Conservation (phyloP, 2,113 vertebrate species). For the Platycercus adscitus region DNA sequence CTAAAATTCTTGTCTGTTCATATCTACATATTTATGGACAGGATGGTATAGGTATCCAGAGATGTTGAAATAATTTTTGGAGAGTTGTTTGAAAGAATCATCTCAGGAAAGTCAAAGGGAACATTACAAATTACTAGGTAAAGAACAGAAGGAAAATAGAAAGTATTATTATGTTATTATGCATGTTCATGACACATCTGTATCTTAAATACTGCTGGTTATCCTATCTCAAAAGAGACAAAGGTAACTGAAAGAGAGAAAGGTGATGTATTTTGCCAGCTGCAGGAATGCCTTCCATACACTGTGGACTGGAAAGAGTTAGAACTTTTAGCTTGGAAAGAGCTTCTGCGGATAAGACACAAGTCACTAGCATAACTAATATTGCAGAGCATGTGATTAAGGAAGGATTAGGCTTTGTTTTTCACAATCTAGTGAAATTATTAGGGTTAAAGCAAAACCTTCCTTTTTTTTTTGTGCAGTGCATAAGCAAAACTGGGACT, state of each 20-base stretch:
- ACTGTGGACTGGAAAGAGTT: neutral
- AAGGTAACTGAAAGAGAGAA: neutral
- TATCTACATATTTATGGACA: neutral
- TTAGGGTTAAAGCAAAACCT: neutral
- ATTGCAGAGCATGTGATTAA: neutral
- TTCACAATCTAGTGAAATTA: neutral
- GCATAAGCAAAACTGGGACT: neutral
- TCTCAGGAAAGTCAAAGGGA: neutral
- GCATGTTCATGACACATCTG: neutral
- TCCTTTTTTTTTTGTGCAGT: neutral
- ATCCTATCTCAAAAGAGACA: neutral
- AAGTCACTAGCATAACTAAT: neutral
- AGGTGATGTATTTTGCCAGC: neutral
- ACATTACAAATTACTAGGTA: neutral
- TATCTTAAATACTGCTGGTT: neutral
- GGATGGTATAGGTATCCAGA: neutral
- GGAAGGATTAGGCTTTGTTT: neutral
- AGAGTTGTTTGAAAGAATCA: neutral
- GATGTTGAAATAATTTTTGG: neutral
- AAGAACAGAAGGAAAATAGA: neutral
- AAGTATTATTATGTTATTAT: neutral
- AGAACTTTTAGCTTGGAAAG: neutral
- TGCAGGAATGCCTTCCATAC: neutral
- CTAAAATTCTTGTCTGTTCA: neutral
- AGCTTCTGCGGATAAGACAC: neutral